Percentiles rank a stretch among this genome's conserved stretches.
These are phyloP conservation scores for Hetaerina titia DNA, from an alignment of 2,888 invertebrate species.

Conservation along the genomic window DNA sequence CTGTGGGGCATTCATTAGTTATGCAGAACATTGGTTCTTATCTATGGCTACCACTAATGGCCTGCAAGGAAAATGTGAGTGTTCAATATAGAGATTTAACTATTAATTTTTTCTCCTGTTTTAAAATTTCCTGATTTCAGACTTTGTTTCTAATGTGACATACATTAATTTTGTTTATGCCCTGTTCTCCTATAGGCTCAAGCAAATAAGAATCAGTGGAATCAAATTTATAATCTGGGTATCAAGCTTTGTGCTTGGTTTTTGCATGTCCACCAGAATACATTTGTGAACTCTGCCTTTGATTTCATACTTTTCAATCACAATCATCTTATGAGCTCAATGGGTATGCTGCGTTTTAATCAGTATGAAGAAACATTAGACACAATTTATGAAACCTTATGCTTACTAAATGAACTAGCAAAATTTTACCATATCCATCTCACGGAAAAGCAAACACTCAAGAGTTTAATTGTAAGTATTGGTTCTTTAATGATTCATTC, in stretches of 20 bases:
- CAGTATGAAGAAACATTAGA: conserved; percentile 54
- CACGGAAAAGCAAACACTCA: conserved; percentile 56
- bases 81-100: background rate
- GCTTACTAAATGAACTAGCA: conserved; percentile 19
- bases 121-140: no score
- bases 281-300: conserved; percentile 47
- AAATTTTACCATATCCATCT: conserved; percentile 59
- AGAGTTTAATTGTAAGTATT: conserved; percentile 42
- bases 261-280: conserved; percentile 49
- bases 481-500: background rate
- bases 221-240: conserved; percentile 31
- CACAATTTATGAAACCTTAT: conserved; percentile 23
- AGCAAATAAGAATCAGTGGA: conserved; percentile 56
- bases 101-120: background rate
- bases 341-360: conserved; percentile 55
- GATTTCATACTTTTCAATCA: conserved; percentile 60
- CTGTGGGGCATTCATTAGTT: conserved; percentile 34
- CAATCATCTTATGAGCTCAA: conserved; percentile 51
- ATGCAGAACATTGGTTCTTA: conserved; percentile 50
- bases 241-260: conserved; percentile 53
- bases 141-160: background rate
- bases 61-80: conserved; percentile 62
- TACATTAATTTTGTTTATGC: background rate
- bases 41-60: conserved; percentile 47
- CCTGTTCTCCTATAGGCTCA: background rate